These are phyloP conservation scores for Liopterus haemorrhoidalis DNA, from an alignment of 2,888 invertebrate genomes.

Conservation along the genomic window DNA sequence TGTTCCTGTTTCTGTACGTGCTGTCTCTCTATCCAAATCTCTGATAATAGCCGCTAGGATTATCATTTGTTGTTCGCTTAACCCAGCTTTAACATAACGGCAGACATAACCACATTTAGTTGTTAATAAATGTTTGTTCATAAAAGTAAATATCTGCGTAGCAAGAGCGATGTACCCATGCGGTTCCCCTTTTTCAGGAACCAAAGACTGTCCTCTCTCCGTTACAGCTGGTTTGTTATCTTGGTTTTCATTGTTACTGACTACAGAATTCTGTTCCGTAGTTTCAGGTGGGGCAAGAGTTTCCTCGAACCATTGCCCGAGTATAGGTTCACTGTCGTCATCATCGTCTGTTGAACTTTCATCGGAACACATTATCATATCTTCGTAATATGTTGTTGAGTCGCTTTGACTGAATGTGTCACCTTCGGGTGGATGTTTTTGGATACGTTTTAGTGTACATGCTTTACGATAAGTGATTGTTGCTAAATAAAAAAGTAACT, in stretches of 20 bases:
- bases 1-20: conserved; percentile 72
- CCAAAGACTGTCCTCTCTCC: conserved; percentile 50
- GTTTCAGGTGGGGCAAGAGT: conserved; percentile 77
- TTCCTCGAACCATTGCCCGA: conserved; percentile 93
- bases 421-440: conserved; percentile 76
- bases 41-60: conserved; percentile 81
- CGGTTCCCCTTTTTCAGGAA: conserved; percentile 73
- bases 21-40: conserved; percentile 85
- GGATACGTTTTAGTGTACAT: conserved; percentile 73
- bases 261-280: conserved; percentile 52
- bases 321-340: conserved; percentile 75
- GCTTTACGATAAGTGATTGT: conserved; percentile 89
- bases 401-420: conserved; percentile 83
- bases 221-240: conserved; percentile 48
- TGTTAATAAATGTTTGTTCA: conserved; percentile 75
- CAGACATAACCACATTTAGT: conserved; percentile 64
- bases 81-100: conserved; percentile 61
- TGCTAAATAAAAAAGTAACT: conserved; percentile 80
- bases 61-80: conserved; percentile 84
- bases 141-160: conserved; percentile 77
- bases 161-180: conserved; percentile 80
- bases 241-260: conserved; percentile 50
- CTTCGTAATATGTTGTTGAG: conserved; percentile 94
- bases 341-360: conserved; percentile 86
- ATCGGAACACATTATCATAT: conserved; percentile 85